Conservation (phyloP, 2,888 invertebrate genomes). For the Drosophila demipolita region DNA sequence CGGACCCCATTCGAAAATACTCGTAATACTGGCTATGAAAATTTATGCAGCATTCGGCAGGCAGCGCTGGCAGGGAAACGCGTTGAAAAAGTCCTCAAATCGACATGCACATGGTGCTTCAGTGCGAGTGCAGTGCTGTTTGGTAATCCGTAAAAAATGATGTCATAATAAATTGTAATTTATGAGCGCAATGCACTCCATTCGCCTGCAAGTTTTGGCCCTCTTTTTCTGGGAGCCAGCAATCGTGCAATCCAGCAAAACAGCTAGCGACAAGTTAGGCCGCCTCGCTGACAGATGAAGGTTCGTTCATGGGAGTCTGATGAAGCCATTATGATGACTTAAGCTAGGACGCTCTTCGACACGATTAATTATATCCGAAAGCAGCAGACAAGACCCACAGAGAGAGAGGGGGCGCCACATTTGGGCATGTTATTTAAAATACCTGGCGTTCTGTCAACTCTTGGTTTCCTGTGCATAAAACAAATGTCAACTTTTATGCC, state of each 20-base stretch:
- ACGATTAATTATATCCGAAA: conserved; percentile 73
- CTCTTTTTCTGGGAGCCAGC: conserved; percentile 7
- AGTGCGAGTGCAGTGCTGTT: conserved; percentile 59
- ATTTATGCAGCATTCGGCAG: conserved; percentile 58
- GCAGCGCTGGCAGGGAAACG: conserved; percentile 14
- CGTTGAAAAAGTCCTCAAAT: conserved; percentile 55
- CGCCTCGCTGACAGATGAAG: conserved; percentile 74
- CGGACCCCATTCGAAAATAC: conserved; percentile 67
- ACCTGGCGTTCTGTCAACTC: conserved; percentile 60
- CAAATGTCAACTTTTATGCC: conserved; percentile 71
- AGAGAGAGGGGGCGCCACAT: conserved; percentile 16
- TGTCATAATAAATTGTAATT: conserved; percentile 81
- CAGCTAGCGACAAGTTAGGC: conserved; percentile 60
- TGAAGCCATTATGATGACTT: conserved; percentile 71
- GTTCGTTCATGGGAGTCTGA: conserved; percentile 53
- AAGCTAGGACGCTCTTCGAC: conserved; percentile 51
- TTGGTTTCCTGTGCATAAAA: conserved; percentile 64
- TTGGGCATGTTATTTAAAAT: conserved; percentile 61
- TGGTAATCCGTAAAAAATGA: conserved; percentile 79
- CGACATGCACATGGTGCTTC: conserved; percentile 58
- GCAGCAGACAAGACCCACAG: not conserved
- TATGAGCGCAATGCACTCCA: conserved; percentile 66
- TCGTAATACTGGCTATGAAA: conserved; percentile 56
- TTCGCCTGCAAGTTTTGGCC: conserved; percentile 6
- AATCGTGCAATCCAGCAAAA: conserved; percentile 32